These are phyloP conservation scores for Spilosoma lubricipeda DNA, from an alignment of 2,888 invertebrate species.

Conservation along the genomic window DNA sequence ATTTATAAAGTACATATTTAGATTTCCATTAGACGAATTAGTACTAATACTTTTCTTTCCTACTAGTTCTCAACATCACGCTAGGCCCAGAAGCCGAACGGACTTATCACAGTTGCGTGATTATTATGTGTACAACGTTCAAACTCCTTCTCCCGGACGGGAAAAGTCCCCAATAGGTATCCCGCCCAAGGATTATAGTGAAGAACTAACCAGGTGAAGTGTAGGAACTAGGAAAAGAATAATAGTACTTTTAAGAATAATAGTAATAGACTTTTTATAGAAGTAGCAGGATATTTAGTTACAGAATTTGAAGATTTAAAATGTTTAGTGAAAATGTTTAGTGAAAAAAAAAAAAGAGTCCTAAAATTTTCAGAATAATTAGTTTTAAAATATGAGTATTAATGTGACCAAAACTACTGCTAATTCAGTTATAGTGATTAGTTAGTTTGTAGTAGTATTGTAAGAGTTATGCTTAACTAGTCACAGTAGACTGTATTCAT, in stretches of 20 bases:
- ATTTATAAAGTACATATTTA: no score
- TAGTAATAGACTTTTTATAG: not conserved
- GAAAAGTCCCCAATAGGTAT: not conserved
- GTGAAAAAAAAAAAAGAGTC: no score
- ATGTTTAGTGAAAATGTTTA: not conserved
- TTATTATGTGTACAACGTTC: slow-evolving; percentile 27
- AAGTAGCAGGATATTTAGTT: not conserved
- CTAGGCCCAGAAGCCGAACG: not conserved
- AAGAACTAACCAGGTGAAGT: slow-evolving; percentile 5
- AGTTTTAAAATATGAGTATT: not conserved
- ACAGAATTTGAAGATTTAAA: not conserved
- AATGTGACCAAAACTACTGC: not conserved
- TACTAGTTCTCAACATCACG: not conserved
- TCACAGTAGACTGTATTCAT: not conserved
- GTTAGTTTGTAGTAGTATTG: not conserved
- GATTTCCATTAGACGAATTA: not conserved
- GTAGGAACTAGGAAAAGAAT: not conserved
- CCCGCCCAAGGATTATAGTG: not conserved
- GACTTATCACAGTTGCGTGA: slow-evolving; percentile 14
- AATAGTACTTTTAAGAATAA: not conserved
- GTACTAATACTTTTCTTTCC: not conserved
- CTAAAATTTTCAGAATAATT: not conserved
- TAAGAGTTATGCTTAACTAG: not conserved
- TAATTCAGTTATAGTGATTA: not conserved
- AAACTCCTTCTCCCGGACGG: not conserved